A percentile compares a stretch with the other conserved stretches of the same genome.
phyloP scores from a whole-genome alignment of 2,113 vertebrate species.

The Nematolebias whitei region DNA sequence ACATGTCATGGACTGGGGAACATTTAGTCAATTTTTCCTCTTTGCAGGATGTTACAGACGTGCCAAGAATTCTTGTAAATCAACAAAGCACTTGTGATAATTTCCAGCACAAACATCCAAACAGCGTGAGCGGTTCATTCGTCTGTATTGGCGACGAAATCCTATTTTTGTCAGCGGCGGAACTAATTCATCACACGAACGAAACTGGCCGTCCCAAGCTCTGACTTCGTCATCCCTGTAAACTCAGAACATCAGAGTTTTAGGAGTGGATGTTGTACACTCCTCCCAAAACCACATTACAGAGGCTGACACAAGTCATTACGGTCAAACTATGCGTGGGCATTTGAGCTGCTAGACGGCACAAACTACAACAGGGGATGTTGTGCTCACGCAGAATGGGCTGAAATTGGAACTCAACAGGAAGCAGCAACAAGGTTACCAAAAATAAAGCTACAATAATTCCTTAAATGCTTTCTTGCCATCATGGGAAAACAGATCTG shows the following conservation, averaged over 20 bases:
- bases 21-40: constrained; percentile 18
- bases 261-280: constrained; percentile 15
- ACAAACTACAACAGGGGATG: not conserved
- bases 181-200: constrained; percentile 27
- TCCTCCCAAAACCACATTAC: constrained; percentile 31
- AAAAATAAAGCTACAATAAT: no score
- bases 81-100: constrained; percentile 25
- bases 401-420: no score
- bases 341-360: not conserved
- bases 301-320: constrained; percentile 20
- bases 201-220: constrained; percentile 18
- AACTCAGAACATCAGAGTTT: constrained; percentile 18
- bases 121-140: constrained; percentile 25
- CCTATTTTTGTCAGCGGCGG: constrained; percentile 7
- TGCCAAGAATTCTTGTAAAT: constrained; percentile 49
- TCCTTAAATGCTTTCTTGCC: no score
- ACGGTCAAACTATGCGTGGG: constrained; percentile 19
- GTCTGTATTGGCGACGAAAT: constrained; percentile 32
- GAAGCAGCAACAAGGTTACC: no score
- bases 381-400: no score
- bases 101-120: constrained; percentile 35
- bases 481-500: no score
- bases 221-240: not conserved
- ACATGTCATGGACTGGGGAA: constrained; percentile 9
- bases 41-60: constrained; percentile 16